A percentile compares a stretch with the other conserved stretches of the same genome.
phyloP scores from a whole-genome alignment of 2,888 invertebrate species.

The Piscicola geometra region DNA sequence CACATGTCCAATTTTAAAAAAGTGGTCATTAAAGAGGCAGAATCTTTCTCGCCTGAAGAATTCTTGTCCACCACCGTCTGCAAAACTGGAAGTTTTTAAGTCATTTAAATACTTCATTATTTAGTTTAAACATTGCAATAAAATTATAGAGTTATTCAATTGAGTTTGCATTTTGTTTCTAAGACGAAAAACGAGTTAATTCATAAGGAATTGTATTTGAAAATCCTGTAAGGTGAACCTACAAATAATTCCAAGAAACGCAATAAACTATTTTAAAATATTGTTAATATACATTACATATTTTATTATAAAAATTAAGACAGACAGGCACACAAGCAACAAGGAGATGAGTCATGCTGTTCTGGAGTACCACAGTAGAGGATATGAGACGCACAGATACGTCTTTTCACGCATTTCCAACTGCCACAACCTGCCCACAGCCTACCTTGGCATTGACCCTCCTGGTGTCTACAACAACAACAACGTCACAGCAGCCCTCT shows the following conservation, averaged over 20 bases:
- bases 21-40: background rate
- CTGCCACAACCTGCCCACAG: constrained; percentile 11
- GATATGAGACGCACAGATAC: constrained; percentile 31
- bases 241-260: no score
- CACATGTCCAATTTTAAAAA: constrained; percentile 4
- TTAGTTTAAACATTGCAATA: background rate
- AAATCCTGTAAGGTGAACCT: no score
- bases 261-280: no score
- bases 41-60: background rate
- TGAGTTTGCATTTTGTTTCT: no score
- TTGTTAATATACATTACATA: no score
- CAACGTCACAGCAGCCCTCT: background rate
- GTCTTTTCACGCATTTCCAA: constrained; percentile 27
- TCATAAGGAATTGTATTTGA: no score
- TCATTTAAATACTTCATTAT: background rate
- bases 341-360: constrained; percentile 30
- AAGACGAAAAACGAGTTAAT: no score
- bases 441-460: constrained; percentile 7
- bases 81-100: constrained; percentile 3
- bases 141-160: no score
- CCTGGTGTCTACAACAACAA: constrained; percentile 3
- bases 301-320: no score
- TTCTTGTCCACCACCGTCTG: constrained; percentile 11
- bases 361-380: constrained; percentile 31
- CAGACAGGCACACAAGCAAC: constrained; percentile 1